Base-by-base conservation (phyloP, 2,888 invertebrate genomes). In the Thymelicus acteon region DNA sequence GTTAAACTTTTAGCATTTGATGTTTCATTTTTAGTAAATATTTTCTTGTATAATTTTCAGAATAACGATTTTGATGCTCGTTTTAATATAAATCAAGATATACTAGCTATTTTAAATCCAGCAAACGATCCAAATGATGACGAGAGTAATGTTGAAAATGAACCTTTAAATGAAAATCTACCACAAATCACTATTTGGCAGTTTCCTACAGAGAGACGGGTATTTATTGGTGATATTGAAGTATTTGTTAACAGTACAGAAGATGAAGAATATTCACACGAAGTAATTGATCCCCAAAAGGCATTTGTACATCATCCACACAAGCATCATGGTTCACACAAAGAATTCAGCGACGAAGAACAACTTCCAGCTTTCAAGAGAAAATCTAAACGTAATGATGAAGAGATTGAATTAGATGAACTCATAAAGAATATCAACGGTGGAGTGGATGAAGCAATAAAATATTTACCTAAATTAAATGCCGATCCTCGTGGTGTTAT, bases 151-250 rank as follows among this genome's bases (percentile, higher is more conserved):
- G 1, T 44, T 5, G 48, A 60, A 60, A 49, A 48, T 48, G n/a
- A 60, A 24, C 19, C 31, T 15, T 12, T 6, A 4, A 4, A 13
- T 3, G 31, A 60, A 40, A 40, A 19, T 24, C 24, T 24, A 7
- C 67, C 67, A n/a, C 48, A 60, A 47, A 24, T 67, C 2, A 67
- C 67, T 13, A 52, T 67, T 40, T 67, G 67, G 67, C 8, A 49
- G 37, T 67, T 67, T 24, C 49, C 67, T n/a, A 49, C 60, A 40
- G 60, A 67, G 10, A 67, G 67, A 40, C 48, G 67, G 2, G 67
- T 24, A 0, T 67, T 67, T 60, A 2, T 60, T 8, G 60, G 49
- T 37, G 67, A 67, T 12, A 12, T 44, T 3, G 67, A 67, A n/a
- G 24, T 67, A 48, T 60, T 67, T 60, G 15, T 67, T 48, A 60